Conservation (phyloP, 2,888 invertebrate genomes). For the Lepidocyrtoides sp. region DNA sequence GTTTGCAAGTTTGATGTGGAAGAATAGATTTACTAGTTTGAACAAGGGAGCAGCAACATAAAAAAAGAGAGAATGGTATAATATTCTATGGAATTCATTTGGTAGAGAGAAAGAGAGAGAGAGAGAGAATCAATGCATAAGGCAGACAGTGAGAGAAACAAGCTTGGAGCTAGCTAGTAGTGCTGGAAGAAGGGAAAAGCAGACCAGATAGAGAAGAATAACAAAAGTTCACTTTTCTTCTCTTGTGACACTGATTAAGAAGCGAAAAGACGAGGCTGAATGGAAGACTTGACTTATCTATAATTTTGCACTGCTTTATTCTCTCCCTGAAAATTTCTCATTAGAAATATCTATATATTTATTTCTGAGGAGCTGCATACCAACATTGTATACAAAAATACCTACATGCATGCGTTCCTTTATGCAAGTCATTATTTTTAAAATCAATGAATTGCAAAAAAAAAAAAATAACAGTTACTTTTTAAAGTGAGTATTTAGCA, state of each 20-base stretch:
- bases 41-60: too few relatives aligned
- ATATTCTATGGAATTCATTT: slow-evolving; percentile 32
- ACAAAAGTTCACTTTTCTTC: slow-evolving; percentile 63
- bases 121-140: slow-evolving; percentile 52
- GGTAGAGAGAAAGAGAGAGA: too few relatives aligned
- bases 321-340: background rate
- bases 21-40: background rate
- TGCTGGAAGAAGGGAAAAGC: background rate
- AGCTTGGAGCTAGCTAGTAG: slow-evolving; percentile 35
- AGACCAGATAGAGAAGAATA: slow-evolving; percentile 39
- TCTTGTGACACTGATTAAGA: slow-evolving; percentile 80
- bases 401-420: too few relatives aligned
- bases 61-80: background rate
- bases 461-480: too few relatives aligned
- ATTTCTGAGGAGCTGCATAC: too few relatives aligned
- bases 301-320: slow-evolving; percentile 6
- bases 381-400: too few relatives aligned
- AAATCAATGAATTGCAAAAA: too few relatives aligned
- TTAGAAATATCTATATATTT: too few relatives aligned
- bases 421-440: too few relatives aligned
- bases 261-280: slow-evolving; percentile 50
- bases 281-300: slow-evolving; percentile 68
- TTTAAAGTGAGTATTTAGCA: too few relatives aligned
- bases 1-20: slow-evolving; percentile 1
- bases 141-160: slow-evolving; percentile 8